Base-by-base conservation (phyloP, 2,797 vertebrate species). In the Tinamus major region DNA sequence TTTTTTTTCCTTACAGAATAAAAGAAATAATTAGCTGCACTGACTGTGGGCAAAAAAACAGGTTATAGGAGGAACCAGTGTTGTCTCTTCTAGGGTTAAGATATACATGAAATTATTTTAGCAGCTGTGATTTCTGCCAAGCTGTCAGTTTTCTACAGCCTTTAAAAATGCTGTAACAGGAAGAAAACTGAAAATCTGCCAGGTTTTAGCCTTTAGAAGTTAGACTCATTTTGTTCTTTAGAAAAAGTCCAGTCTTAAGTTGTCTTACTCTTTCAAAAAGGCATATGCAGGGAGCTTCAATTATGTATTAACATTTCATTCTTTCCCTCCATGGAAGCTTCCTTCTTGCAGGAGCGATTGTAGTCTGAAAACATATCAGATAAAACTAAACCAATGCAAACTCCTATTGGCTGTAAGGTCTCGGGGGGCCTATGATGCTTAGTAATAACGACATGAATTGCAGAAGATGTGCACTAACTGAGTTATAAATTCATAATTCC, bases 141-240 rank as follows among this genome's bases (percentile, higher is more conserved):
- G 51, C 39, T 26, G 7, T 94, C 49, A 74, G 61, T 93, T 93
- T 95, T 46, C 5, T 62, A 41, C 17, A 46, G 55, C 27, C 41
- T 94, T 95, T 90, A 87, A 93, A 90, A 89, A 71, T 33, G 37
- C 69, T 70, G 53, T 84, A 91, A 33, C 64, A 90, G 64, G 64
- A 90, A 90, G 75, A 85, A 90, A 95, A 87, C 58, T 74, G 51
- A 46, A 79, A 58, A 88, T 65, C 80, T 92, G 80, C 85, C 80
- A 92, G 59, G 46, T 74, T 74, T 79, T 82, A 86, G 59, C 88
- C 48, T 33, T 95, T 70, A 85, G 55, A 94, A 91, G n/a, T 42
- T 49, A 94, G 69, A 44, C 42, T 95, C 27, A 80, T 94, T 96
- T 95, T 92, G 59, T 68, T 95, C 56, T 95, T 97, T 56, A 96